These are phyloP conservation scores for Coendou prehensilis DNA, from an alignment of 2,797 vertebrate species.

Conservation along the genomic window DNA sequence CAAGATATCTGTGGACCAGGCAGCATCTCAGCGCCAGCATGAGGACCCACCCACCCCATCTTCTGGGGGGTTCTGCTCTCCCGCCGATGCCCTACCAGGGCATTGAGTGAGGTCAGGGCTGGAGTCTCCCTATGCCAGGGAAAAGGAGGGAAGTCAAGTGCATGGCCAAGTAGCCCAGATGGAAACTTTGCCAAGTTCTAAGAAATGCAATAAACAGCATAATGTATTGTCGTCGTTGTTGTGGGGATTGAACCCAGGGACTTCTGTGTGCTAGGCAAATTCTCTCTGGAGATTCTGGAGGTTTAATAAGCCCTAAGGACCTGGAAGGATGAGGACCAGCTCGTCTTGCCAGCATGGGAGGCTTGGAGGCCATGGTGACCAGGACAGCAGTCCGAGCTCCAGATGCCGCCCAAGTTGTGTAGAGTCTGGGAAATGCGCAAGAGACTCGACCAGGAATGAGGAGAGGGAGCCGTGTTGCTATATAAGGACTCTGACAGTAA, in stretches of 20 bases:
- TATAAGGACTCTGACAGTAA: neutral
- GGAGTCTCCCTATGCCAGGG: neutral
- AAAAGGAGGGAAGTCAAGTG: neutral
- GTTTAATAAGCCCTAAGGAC: neutral
- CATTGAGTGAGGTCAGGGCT: neutral
- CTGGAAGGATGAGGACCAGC: too few species aligned
- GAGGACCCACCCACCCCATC: neutral
- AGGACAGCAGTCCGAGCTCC: rapidly evolving
- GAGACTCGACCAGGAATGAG: neutral
- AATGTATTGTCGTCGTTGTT: neutral
- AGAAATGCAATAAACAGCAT: neutral
- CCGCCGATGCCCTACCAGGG: rapidly evolving
- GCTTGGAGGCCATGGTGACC: neutral
- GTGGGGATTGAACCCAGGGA: neutral
- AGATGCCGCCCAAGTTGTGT: too few species aligned
- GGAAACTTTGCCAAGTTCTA: neutral
- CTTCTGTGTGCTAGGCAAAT: neutral
- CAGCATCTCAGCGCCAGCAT: neutral
- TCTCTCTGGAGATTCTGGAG: neutral
- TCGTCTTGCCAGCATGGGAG: neutral
- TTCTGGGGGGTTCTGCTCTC: too few species aligned
- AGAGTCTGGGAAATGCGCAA: neutral
- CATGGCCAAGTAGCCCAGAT: too few species aligned
- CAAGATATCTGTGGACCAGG: too few species aligned
- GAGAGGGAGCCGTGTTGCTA: neutral